Conservation (phyloP, 2,797 vertebrate species). For the Microchirus variegatus region DNA sequence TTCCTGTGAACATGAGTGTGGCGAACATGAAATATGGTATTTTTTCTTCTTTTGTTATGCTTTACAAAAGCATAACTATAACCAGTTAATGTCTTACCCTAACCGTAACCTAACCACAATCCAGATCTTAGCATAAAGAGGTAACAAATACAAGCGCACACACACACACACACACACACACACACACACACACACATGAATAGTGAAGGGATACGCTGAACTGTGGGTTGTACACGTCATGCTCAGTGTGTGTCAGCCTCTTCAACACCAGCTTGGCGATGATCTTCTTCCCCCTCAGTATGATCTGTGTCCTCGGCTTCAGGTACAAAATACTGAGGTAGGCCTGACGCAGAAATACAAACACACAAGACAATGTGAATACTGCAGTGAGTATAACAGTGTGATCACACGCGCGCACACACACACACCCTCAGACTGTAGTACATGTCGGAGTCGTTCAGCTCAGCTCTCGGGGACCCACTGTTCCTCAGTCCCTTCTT, state of each 20-base stretch:
- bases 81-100: too few species aligned
- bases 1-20: too few species aligned
- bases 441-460: slow-evolving; percentile 80
- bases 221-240: slow-evolving; percentile 85
- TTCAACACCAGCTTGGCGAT: slow-evolving; percentile 82
- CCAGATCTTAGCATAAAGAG: too few species aligned
- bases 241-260: slow-evolving; percentile 79
- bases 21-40: too few species aligned
- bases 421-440: slow-evolving; percentile 83
- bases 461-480: slow-evolving; percentile 62
- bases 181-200: not conserved
- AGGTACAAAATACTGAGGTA: slow-evolving; percentile 87
- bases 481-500: slow-evolving; percentile 63
- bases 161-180: not conserved
- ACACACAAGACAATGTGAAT: too few species aligned
- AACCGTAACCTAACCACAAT: too few species aligned
- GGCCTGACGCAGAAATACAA: slow-evolving; percentile 64
- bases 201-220: slow-evolving; percentile 81
- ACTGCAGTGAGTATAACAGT: too few species aligned
- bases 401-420: not conserved
- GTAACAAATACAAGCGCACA: too few species aligned
- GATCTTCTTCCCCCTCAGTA: slow-evolving; percentile 84
- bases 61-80: too few species aligned
- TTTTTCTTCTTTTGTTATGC: too few species aligned
- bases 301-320: slow-evolving; percentile 85